phyloP scores from a whole-genome alignment of 2,797 vertebrate species.

The Sorex maritimensis region DNA sequence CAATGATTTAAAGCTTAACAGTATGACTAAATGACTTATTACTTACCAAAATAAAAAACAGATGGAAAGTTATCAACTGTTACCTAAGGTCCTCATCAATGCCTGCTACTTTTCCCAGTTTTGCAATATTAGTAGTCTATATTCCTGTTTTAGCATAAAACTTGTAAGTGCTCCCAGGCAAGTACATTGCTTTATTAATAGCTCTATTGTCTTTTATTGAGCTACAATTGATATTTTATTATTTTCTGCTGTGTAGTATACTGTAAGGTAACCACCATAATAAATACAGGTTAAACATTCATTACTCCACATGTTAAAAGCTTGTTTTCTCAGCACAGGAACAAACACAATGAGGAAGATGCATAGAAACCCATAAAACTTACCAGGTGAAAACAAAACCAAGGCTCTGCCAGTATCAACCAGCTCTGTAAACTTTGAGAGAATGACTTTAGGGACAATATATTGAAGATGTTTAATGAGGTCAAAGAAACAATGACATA shows the following conservation, averaged over 20 bases:
- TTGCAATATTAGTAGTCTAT: background rate
- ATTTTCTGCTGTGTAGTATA: background rate
- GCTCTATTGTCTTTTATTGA: background rate
- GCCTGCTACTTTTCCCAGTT: too few species aligned
- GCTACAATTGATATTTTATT: background rate
- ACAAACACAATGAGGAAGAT: too few species aligned
- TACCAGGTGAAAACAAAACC: too few species aligned
- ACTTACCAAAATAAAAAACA: constrained; percentile 58
- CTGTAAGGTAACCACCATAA: background rate
- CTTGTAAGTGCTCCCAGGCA: background rate
- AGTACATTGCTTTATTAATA: background rate
- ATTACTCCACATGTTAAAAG: background rate
- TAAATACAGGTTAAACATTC: background rate
- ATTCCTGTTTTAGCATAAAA: constrained; percentile 33
- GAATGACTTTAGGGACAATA: too few species aligned
- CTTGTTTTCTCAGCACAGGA: too few species aligned
- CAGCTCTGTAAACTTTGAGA: too few species aligned
- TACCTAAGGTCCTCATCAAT: background rate
- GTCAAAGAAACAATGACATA: too few species aligned
- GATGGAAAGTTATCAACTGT: background rate
- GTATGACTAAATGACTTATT: constrained; percentile 38
- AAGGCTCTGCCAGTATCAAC: too few species aligned
- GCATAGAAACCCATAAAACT: too few species aligned
- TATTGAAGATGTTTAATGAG: too few species aligned
- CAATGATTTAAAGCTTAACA: constrained; percentile 51